phyloP scores from a whole-genome alignment of 2,797 vertebrate species.

The Adelosebastes latens region DNA sequence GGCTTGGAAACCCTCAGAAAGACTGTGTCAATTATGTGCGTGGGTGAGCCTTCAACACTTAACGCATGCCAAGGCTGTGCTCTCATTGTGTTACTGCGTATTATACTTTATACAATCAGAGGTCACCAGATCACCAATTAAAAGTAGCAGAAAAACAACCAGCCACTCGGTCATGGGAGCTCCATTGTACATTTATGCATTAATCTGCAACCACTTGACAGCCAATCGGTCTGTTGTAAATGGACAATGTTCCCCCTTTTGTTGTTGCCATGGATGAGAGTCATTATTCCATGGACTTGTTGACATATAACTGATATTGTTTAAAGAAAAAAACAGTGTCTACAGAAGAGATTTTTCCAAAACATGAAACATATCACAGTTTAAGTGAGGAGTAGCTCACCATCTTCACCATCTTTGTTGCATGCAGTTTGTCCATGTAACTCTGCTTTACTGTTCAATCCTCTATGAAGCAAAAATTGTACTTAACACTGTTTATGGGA shows the following conservation, averaged over 20 bases:
- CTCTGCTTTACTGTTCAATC: background rate
- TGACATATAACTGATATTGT: slow-evolving; percentile 15
- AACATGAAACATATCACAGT: background rate
- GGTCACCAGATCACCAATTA: slow-evolving; percentile 69
- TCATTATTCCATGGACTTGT: slow-evolving; percentile 6
- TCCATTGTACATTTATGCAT: slow-evolving; percentile 20
- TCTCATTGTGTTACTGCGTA: slow-evolving; percentile 33
- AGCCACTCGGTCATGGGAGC: background rate
- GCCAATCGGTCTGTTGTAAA: slow-evolving; percentile 31
- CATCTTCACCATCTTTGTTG: background rate
- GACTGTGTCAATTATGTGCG: slow-evolving; percentile 67
- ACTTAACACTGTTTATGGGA: background rate
- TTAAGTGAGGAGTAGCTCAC: background rate
- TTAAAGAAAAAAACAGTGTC: background rate
- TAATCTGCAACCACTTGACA: slow-evolving; percentile 32
- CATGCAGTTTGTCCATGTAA: background rate
- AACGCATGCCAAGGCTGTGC: slow-evolving; percentile 45
- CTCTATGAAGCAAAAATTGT: background rate
- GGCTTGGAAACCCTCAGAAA: slow-evolving; percentile 51
- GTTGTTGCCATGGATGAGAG: background rate
- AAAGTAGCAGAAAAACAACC: slow-evolving; percentile 58
- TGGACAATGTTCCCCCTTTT: background rate
- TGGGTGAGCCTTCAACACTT: slow-evolving; percentile 70
- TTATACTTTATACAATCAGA: slow-evolving; percentile 44
- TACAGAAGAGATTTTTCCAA: background rate